Evolutionary conservation across 2,113 vertebrate genomes (phyloP).

Genomic region (Suncus etruscus): DNA sequence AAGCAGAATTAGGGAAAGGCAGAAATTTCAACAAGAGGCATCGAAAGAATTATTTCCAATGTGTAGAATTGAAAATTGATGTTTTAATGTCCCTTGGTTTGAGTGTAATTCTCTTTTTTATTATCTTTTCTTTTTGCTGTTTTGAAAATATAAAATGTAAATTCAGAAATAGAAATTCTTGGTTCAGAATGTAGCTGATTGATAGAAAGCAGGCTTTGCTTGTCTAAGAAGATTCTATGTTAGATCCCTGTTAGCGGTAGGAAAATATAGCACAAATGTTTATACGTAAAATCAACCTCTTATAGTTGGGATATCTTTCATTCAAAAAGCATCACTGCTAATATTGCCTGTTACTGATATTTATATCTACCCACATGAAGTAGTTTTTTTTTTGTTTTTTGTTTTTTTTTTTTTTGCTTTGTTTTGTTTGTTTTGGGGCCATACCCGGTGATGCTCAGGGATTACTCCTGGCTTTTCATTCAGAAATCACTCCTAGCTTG

Average conservation of each 20-base stretch:
- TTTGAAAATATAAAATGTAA: not conserved
- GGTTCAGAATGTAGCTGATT: too few relatives aligned
- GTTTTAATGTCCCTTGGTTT: not conserved
- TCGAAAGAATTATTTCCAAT: not conserved
- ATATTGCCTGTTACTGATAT: not conserved
- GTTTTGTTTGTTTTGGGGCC: too few relatives aligned
- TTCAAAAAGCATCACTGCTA: not conserved
- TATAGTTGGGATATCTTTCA: not conserved
- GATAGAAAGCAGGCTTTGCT: too few relatives aligned
- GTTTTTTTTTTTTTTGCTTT: too few relatives aligned
- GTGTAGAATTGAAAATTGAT: not conserved
- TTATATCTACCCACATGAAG: not conserved
- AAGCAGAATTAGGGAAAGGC: not conserved
- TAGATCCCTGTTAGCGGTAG: too few relatives aligned
- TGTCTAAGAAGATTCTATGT: too few relatives aligned
- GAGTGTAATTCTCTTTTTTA: not conserved
- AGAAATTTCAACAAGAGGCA: fast-evolving
- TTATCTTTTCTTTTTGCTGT: not conserved
- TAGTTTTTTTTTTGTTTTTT: too few relatives aligned
- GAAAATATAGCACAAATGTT: not conserved
- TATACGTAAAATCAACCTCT: not conserved
- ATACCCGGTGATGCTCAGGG: too few relatives aligned
- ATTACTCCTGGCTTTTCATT: too few relatives aligned
- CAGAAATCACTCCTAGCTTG: too few relatives aligned
- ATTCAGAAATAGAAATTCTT: not conserved